phyloP scores from a whole-genome alignment of 2,797 vertebrate genomes.

The Cossypha niveicapilla region DNA sequence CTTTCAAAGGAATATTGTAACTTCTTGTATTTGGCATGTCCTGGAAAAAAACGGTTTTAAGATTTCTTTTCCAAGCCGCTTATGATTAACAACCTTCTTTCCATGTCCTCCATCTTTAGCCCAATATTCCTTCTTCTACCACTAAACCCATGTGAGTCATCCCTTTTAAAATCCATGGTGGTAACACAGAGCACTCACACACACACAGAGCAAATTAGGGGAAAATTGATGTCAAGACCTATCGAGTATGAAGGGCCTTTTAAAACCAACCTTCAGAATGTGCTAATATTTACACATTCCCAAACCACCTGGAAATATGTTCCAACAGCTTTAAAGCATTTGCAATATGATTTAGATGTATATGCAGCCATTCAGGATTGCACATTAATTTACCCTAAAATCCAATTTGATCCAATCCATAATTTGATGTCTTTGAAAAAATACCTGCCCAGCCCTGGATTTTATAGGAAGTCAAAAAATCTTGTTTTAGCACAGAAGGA shows the following conservation, averaged over 20 bases:
- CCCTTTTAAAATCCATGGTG: not conserved
- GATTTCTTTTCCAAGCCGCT: not conserved
- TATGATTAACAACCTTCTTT: conserved; percentile 21
- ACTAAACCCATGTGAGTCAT: not conserved
- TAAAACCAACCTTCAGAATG: conserved; percentile 34
- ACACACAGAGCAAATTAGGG: not conserved
- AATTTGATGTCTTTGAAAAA: not conserved
- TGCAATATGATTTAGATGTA: conserved; percentile 41
- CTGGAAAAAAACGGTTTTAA: not conserved
- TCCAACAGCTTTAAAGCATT: conserved; percentile 44
- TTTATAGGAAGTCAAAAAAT: not conserved
- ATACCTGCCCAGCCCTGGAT: not conserved
- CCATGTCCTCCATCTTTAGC: not conserved
- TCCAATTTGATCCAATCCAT: not conserved
- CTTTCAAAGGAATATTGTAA: not conserved
- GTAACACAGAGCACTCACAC: not conserved
- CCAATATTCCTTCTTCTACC: not conserved
- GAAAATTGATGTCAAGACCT: conserved; percentile 40
- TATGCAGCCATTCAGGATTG: not conserved
- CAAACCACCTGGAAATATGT: conserved; percentile 43
- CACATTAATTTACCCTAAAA: conserved; percentile 19
- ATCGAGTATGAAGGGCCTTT: conserved; percentile 28
- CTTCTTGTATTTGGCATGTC: not conserved
- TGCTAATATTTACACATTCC: conserved; percentile 48
- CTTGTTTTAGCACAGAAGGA: not conserved